These are phyloP conservation scores for Chionoecetes opilio DNA, from an alignment of 1,140 invertebrate species.

Conservation along the genomic window DNA sequence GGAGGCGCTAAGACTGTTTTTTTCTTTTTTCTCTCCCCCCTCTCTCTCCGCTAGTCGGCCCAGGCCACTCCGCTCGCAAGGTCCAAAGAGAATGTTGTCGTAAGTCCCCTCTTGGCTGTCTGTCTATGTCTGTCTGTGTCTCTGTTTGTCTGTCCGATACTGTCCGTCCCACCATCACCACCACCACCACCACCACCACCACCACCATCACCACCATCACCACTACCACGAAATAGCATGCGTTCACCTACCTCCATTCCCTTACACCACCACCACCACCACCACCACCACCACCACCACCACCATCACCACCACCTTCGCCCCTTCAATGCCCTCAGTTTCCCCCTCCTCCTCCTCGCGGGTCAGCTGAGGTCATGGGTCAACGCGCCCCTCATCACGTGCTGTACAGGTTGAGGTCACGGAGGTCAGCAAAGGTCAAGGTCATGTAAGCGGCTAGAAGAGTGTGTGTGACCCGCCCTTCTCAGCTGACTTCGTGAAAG, in stretches of 20 bases:
- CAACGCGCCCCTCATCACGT: too few relatives aligned
- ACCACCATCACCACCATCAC: not conserved
- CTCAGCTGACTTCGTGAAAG: slow-evolving; percentile 16
- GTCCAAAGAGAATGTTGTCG: slow-evolving; percentile 79
- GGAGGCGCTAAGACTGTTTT: slow-evolving; percentile 48
- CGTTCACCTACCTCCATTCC: not conserved
- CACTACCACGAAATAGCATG: not conserved
- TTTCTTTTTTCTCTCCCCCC: too few relatives aligned
- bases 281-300: not conserved
- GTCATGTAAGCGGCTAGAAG: not conserved
- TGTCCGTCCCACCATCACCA: not conserved
- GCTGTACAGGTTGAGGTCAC: not conserved
- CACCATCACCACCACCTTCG: not conserved
- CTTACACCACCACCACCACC: slow-evolving; percentile 8
- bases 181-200: slow-evolving; percentile 30
- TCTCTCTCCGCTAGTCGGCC: slow-evolving; percentile 66
- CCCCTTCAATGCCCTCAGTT: not conserved
- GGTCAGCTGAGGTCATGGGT: not conserved
- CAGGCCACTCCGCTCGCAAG: slow-evolving; percentile 75
- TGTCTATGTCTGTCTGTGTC: slow-evolving; percentile 29
- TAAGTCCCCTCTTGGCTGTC: slow-evolving; percentile 64
- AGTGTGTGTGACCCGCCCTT: not conserved
- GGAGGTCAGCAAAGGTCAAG: not conserved
- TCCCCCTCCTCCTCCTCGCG: not conserved
- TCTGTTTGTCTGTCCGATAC: slow-evolving; percentile 41